These are phyloP conservation scores for Ptychadena robeensis DNA, from an alignment of 2,797 vertebrate species.

Conservation along the genomic window DNA sequence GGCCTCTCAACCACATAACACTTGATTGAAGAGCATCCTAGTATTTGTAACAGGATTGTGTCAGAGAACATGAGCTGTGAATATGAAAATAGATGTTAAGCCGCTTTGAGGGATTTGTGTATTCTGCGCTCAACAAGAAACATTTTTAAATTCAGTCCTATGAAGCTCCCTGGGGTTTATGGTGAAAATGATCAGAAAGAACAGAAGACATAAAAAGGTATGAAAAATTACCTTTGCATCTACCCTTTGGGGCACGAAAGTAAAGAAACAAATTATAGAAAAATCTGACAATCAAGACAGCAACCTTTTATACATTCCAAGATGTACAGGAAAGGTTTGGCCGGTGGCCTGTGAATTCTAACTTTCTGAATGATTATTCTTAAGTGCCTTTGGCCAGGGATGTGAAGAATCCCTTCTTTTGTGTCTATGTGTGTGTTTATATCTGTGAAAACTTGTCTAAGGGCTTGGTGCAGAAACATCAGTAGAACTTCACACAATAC, in stretches of 20 bases:
- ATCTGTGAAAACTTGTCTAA: conserved; percentile 24
- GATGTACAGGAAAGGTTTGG: conserved; percentile 42
- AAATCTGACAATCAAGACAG: conserved; percentile 60
- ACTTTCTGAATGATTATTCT: conserved; percentile 60
- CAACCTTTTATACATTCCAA: conserved; percentile 34
- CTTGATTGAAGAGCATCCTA: conserved; percentile 65
- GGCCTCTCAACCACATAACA: conserved; percentile 64
- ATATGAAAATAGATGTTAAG: conserved; percentile 62
- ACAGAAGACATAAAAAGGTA: conserved; percentile 62
- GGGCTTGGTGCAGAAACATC: background rate
- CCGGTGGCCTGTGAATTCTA: conserved; percentile 57
- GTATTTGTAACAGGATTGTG: conserved; percentile 67
- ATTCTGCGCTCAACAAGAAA: conserved; percentile 51
- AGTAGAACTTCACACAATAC: conserved; percentile 17
- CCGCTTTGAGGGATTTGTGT: conserved; percentile 54
- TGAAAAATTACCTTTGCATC: conserved; percentile 57
- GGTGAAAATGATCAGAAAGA: conserved; percentile 62
- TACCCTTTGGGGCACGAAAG: conserved; percentile 43
- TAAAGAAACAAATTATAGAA: conserved; percentile 52
- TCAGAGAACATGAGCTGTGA: conserved; percentile 64
- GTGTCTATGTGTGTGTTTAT: background rate
- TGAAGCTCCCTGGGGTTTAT: conserved; percentile 49
- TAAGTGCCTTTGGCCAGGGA: conserved; percentile 58
- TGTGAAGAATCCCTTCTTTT: conserved; percentile 45
- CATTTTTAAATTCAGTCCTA: conserved; percentile 61